Percentiles rank a stretch among this genome's conserved stretches.
These are phyloP conservation scores for Cossypha heuglini DNA, from an alignment of 2,797 vertebrate species.

Conservation along the genomic window DNA sequence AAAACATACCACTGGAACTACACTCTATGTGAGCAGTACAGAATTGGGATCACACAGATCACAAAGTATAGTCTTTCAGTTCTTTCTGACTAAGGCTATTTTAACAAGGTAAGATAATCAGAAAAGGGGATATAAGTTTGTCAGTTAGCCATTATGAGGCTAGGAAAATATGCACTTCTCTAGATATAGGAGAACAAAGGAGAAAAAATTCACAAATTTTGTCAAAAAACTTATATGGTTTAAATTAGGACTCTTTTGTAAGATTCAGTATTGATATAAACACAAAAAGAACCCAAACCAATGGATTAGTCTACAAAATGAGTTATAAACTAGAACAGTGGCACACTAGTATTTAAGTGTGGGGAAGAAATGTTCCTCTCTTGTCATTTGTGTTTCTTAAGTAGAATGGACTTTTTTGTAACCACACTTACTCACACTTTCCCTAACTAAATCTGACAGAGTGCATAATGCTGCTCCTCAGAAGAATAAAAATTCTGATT, in stretches of 20 bases:
- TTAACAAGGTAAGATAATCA: not conserved
- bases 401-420: not conserved
- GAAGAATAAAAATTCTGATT: not conserved
- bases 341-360: not conserved
- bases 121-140: not conserved
- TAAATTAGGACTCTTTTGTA: not conserved
- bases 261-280: not conserved
- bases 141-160: not conserved
- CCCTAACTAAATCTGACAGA: not conserved
- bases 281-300: not conserved
- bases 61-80: not conserved
- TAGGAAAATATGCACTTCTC: not conserved
- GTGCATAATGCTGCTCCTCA: not conserved
- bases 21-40: not conserved
- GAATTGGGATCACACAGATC: not conserved
- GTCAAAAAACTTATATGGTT: not conserved
- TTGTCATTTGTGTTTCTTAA: not conserved
- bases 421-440: not conserved
- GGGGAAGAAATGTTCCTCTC: not conserved
- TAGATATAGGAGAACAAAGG: not conserved
- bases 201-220: not conserved
- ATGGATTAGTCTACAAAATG: not conserved
- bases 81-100: not conserved
- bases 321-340: not conserved
- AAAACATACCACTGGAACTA: not conserved